A percentile compares a stretch with the other conserved stretches of the same genome.
These are phyloP conservation scores for Bovichtus variegatus DNA, from an alignment of 2,797 vertebrate genomes.

Conservation along the genomic window DNA sequence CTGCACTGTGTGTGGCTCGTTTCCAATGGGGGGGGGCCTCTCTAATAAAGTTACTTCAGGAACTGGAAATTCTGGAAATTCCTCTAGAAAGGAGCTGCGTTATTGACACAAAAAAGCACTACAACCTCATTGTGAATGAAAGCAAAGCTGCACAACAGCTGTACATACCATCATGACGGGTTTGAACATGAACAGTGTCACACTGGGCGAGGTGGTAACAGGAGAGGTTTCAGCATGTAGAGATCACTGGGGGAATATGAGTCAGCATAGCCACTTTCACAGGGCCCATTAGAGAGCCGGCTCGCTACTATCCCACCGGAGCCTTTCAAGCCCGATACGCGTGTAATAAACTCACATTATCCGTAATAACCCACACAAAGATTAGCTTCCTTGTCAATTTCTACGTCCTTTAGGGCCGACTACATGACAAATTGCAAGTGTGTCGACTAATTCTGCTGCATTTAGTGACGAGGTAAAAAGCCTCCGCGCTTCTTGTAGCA, in stretches of 20 bases:
- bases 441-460: conserved; percentile 36
- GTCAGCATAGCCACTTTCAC: conserved; percentile 70
- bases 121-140: background rate
- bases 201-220: conserved; percentile 45
- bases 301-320: conserved; percentile 56
- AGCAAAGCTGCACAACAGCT: background rate
- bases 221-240: conserved; percentile 40
- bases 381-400: conserved; percentile 36
- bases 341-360: conserved; percentile 78
- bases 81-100: background rate
- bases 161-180: background rate
- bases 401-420: conserved; percentile 58
- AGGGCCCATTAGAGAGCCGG: conserved; percentile 63
- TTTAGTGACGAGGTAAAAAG: conserved; percentile 46
- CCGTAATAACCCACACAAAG: conserved; percentile 56
- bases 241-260: conserved; percentile 65
- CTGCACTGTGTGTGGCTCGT: background rate
- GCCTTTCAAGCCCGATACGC: conserved; percentile 68
- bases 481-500: conserved; percentile 23
- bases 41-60: conserved; percentile 12
- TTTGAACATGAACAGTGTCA: background rate
- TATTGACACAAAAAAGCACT: background rate
- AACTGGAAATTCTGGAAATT: conserved; percentile 10
- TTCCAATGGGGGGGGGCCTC: conserved; percentile 11
- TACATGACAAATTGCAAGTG: conserved; percentile 9